Percentiles rank a stretch among this genome's conserved stretches.
Conservation (phyloP, 1,140 invertebrate genomes). For the Pogonomyrmex barbatus region DNA sequence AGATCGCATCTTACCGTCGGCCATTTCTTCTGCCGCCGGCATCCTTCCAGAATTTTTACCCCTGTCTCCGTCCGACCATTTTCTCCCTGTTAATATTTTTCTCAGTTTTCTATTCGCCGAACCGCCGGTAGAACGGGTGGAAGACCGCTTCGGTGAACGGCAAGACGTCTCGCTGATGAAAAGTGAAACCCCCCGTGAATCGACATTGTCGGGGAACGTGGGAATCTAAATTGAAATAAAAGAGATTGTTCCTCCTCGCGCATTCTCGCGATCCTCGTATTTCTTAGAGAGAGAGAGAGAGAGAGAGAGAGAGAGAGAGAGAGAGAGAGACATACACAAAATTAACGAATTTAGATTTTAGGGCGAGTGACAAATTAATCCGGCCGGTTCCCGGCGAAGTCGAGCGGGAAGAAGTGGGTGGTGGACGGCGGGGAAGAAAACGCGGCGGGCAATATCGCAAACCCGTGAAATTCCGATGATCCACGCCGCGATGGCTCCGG, state of each 20-base stretch:
- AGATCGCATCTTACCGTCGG: slow-evolving; percentile 54
- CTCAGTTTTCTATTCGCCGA: slow-evolving; percentile 2
- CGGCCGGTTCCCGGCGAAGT: not conserved
- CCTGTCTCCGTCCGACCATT: slow-evolving; percentile 7
- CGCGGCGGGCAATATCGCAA: slow-evolving; percentile 20
- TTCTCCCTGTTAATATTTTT: slow-evolving; percentile 50
- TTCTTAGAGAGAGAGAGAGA: not conserved
- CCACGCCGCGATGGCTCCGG: slow-evolving; percentile 40
- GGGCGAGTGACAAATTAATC: slow-evolving; percentile 48
- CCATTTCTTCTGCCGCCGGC: slow-evolving; percentile 36
- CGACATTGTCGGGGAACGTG: slow-evolving; percentile 14
- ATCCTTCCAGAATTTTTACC: slow-evolving; percentile 49
- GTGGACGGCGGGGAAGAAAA: slow-evolving; percentile 20
- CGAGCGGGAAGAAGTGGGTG: slow-evolving; percentile 24
- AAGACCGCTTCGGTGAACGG: slow-evolving; percentile 19
- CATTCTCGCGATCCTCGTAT: not conserved
- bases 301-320: too few species aligned
- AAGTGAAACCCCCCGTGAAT: slow-evolving; percentile 12
- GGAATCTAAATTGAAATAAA: slow-evolving; percentile 17
- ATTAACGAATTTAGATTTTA: not conserved
- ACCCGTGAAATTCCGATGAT: slow-evolving; percentile 63
- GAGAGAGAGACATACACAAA: not conserved
- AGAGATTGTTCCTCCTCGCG: not conserved
- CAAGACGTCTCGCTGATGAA: slow-evolving; percentile 24
- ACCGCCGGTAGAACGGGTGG: not conserved